Conservation (phyloP, 1,140 invertebrate species). For the Mizuhopecten yessoensis region DNA sequence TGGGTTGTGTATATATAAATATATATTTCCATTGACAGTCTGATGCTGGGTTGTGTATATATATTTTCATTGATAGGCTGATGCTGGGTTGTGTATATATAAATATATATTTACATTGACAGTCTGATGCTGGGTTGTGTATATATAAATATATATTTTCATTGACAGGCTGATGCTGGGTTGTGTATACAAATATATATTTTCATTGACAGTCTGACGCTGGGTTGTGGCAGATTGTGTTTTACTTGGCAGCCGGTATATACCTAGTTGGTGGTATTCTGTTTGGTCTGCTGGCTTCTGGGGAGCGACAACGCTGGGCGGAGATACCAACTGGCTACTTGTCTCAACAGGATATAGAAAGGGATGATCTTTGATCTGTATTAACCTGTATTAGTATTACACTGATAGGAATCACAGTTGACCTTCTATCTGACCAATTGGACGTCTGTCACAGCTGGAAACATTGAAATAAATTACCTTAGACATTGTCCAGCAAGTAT, state of each 20-base stretch:
- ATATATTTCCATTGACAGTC: too few species aligned
- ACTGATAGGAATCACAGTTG: neutral
- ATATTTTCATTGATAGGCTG: too few species aligned
- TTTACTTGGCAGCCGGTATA: conserved; percentile 81
- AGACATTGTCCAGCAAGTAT: too few species aligned
- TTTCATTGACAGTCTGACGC: conserved; percentile 67
- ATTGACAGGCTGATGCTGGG: too few species aligned
- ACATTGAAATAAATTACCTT: neutral
- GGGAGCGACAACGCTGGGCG: conserved; percentile 79
- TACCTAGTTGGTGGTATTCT: conserved; percentile 80
- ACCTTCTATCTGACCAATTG: neutral
- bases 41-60: too few species aligned
- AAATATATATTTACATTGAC: too few species aligned
- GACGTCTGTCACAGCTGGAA: neutral
- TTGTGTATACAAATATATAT: neutral
- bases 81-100: too few species aligned
- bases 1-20: too few species aligned
- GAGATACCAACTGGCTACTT: conserved; percentile 76
- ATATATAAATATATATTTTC: too few species aligned
- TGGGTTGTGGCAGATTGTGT: conserved; percentile 82
- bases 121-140: too few species aligned
- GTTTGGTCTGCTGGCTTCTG: conserved; percentile 79
- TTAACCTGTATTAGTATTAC: neutral
- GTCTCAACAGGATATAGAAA: conserved; percentile 71
- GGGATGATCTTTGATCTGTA: conserved; percentile 52